Evolutionary conservation across 2,113 vertebrate genomes (phyloP).

Genomic region (Zosterops borbonicus): DNA sequence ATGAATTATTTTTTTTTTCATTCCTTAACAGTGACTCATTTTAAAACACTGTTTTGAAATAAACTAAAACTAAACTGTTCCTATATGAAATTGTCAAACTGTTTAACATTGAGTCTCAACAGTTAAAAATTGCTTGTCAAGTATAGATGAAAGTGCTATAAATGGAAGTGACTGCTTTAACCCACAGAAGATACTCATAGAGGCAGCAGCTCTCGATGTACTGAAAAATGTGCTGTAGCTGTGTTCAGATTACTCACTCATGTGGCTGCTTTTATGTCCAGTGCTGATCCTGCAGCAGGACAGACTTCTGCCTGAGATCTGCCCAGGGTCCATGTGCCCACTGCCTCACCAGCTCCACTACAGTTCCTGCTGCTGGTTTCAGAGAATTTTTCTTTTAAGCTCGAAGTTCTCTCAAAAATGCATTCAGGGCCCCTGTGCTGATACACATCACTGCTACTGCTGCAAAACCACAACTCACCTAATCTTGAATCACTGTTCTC

Average conservation of each 20-base stretch:
- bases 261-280: not conserved
- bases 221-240: not conserved
- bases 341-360: not conserved
- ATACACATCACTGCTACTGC: not conserved
- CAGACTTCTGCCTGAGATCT: not conserved
- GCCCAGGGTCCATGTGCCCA: not conserved
- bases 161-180: not conserved
- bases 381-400: not conserved
- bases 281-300: not conserved
- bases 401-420: not conserved
- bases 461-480: not conserved
- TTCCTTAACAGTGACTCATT: conserved; percentile 1
- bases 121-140: not conserved
- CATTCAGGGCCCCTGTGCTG: not conserved
- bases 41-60: not conserved
- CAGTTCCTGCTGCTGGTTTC: not conserved
- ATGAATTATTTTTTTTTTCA: not conserved
- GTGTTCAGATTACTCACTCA: not conserved
- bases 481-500: not conserved
- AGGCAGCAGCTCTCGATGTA: not conserved
- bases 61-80: not conserved
- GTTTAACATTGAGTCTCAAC: not conserved
- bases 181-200: not conserved
- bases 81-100: not conserved
- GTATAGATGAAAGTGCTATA: not conserved